Evolutionary conservation across 2,888 invertebrate genomes (phyloP).

Genomic region (Lymantria dispar): DNA sequence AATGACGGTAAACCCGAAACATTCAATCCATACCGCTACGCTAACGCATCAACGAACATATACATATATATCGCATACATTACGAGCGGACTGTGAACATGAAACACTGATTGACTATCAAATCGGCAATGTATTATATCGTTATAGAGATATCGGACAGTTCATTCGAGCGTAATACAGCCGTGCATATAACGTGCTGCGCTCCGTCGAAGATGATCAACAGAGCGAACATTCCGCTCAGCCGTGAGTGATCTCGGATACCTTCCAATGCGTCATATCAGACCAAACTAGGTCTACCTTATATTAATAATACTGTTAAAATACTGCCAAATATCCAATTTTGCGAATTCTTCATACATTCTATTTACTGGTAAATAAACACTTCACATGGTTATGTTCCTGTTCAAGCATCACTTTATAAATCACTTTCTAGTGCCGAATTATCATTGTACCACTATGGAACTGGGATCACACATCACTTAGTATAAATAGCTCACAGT

Average conservation of each 20-base stretch:
- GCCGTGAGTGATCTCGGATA: conserved; percentile 14
- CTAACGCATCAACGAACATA: neutral
- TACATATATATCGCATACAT: conserved; percentile 5
- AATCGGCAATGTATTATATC: conserved; percentile 18
- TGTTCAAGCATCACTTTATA: too few relatives aligned
- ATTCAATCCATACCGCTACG: neutral
- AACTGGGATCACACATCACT: too few relatives aligned
- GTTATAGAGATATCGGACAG: conserved; percentile 9
- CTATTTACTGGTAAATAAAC: too few relatives aligned
- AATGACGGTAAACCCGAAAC: conserved; percentile 17
- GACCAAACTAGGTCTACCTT: too few relatives aligned
- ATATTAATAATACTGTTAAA: too few relatives aligned
- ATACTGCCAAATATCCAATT: too few relatives aligned
- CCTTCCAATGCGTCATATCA: conserved; percentile 8
- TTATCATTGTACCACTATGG: too few relatives aligned
- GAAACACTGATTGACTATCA: conserved; percentile 3
- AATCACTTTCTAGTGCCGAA: too few relatives aligned
- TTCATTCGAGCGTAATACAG: conserved; percentile 7
- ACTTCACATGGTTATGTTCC: too few relatives aligned
- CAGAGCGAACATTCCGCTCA: conserved; percentile 15
- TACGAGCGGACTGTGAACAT: conserved; percentile 2
- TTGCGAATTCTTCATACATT: too few relatives aligned
- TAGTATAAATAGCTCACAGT: too few relatives aligned
- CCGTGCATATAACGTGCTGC: conserved; percentile 7
- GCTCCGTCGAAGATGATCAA: conserved; percentile 11